phyloP scores from a whole-genome alignment of 2,888 invertebrate genomes.

The Lepidocyrtinus sp. region DNA sequence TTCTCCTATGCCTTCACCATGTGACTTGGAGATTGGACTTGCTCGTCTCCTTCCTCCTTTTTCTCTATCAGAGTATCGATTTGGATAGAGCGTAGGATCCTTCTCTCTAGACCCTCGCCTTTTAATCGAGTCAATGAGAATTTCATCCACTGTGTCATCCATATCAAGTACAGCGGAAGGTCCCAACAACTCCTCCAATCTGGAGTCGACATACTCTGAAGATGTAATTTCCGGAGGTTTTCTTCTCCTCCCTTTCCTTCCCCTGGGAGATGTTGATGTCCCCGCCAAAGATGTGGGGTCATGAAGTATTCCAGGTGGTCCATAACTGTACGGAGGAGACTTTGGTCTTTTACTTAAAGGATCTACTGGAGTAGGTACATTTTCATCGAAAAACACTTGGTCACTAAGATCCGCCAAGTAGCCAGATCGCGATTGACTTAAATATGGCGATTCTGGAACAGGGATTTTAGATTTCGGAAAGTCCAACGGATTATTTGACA shows the following conservation, averaged over 20 bases:
- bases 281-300: slow-evolving; percentile 46
- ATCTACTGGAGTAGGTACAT: slow-evolving; percentile 55
- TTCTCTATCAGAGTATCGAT: slow-evolving; percentile 25
- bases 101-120: slow-evolving; percentile 51
- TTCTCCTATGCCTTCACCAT: slow-evolving; percentile 28
- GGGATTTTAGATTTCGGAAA: slow-evolving; percentile 69
- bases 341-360: slow-evolving; percentile 49
- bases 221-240: slow-evolving; percentile 32
- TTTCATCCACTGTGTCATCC: slow-evolving; percentile 58
- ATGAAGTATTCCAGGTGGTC: slow-evolving; percentile 64
- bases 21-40: slow-evolving; percentile 24
- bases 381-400: slow-evolving; percentile 68
- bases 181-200: slow-evolving; percentile 66
- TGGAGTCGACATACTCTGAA: slow-evolving; percentile 64
- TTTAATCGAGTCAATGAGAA: slow-evolving; percentile 55
- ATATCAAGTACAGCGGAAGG: slow-evolving; percentile 37
- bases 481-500: slow-evolving; percentile 42
- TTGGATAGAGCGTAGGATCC: background rate
- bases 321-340: slow-evolving; percentile 66
- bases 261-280: slow-evolving; percentile 32
- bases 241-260: slow-evolving; percentile 34
- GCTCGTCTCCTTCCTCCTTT: slow-evolving; percentile 24
- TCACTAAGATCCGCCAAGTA: slow-evolving; percentile 68
- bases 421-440: slow-evolving; percentile 60
- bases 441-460: slow-evolving; percentile 68